phyloP scores from a whole-genome alignment of 2,797 vertebrate species.

The Sebastes goodei region DNA sequence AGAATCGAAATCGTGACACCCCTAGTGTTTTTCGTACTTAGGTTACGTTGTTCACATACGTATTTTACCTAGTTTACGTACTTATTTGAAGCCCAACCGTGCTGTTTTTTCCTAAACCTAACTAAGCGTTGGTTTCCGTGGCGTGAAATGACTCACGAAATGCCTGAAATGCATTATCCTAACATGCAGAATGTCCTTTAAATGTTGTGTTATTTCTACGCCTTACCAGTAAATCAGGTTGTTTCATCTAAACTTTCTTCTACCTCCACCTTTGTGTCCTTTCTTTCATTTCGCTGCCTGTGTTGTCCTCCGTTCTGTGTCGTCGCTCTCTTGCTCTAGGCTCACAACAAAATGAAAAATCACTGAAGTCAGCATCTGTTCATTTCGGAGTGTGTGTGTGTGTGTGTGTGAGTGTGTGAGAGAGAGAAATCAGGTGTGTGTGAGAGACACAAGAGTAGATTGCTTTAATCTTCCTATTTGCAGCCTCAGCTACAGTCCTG shows the following conservation, averaged over 20 bases:
- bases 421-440: not conserved
- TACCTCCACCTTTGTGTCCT: not conserved
- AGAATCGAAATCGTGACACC: no score
- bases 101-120: no score
- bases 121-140: no score
- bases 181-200: no score
- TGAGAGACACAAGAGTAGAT: slow-evolving; percentile 10
- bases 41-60: no score
- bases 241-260: not conserved
- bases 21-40: no score
- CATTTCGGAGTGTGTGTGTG: not conserved
- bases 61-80: no score
- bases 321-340: not conserved
- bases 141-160: no score
- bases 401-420: not conserved
- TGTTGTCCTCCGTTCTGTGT: not conserved
- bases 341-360: not conserved
- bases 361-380: slow-evolving; percentile 5
- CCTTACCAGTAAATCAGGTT: not conserved
- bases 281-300: not conserved
- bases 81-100: no score
- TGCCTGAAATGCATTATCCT: no score
- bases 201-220: no score
- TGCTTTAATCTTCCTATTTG: slow-evolving; percentile 24
- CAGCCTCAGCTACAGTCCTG: slow-evolving; percentile 4